phyloP scores from a whole-genome alignment of 1,140 invertebrate species.

The Diabrotica virgifera region DNA sequence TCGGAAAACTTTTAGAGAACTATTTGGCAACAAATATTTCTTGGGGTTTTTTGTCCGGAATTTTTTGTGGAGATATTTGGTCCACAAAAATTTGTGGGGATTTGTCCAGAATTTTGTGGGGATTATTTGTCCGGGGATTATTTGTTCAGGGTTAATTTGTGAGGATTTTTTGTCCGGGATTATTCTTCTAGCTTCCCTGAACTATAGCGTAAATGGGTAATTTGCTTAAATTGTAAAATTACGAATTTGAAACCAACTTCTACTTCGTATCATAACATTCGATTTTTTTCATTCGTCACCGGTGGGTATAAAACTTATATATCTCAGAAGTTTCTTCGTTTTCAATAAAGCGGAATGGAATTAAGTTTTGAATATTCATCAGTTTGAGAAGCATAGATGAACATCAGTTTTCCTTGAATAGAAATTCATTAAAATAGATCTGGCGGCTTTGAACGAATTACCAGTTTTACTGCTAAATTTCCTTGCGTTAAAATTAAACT shows the following conservation, averaged over 20 bases:
- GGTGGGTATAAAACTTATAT: background rate
- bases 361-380: background rate
- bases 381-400: background rate
- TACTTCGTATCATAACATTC: background rate
- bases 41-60: too few species aligned
- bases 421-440: background rate
- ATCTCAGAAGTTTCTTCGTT: background rate
- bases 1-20: too few species aligned
- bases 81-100: too few species aligned
- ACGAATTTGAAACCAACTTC: background rate
- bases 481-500: background rate
- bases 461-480: background rate
- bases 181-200: background rate
- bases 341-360: background rate
- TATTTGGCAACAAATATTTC: too few species aligned
- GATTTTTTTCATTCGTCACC: background rate
- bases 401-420: background rate
- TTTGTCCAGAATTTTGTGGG: too few species aligned
- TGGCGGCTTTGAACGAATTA: background rate
- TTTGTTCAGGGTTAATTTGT: too few species aligned
- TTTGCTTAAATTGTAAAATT: background rate
- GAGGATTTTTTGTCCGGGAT: too few species aligned
- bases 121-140: too few species aligned
- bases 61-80: too few species aligned
- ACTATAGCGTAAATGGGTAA: background rate